These are phyloP conservation scores for Ganaspis sp. DNA, from an alignment of 1,140 invertebrate species.

Conservation along the genomic window DNA sequence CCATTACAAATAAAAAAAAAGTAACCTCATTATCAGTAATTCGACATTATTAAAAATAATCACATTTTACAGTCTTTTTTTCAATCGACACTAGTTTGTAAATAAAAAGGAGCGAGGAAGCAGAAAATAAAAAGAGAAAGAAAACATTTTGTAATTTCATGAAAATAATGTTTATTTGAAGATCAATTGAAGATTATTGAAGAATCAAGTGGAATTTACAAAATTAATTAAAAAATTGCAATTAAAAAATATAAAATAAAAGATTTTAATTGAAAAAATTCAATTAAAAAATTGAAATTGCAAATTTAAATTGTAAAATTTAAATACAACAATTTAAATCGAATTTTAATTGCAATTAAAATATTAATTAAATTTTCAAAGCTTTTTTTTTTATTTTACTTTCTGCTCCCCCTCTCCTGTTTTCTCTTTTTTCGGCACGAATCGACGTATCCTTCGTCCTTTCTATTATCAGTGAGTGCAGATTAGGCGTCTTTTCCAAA, in stretches of 20 bases:
- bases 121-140: not conserved
- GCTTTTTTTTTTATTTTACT: too few species aligned
- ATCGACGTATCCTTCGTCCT: constrained; percentile 33
- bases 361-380: too few species aligned
- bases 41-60: not conserved
- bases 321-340: too few species aligned
- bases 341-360: too few species aligned
- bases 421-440: constrained; percentile 29
- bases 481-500: not conserved
- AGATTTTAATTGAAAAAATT: too few species aligned
- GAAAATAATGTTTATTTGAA: too few species aligned
- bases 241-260: too few species aligned
- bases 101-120: not conserved
- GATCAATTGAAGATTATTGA: too few species aligned
- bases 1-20: not conserved
- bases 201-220: too few species aligned
- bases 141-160: not conserved
- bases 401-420: not conserved
- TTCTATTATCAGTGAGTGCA: constrained; percentile 35
- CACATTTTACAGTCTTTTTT: not conserved
- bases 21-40: not conserved
- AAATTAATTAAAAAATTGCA: too few species aligned
- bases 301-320: too few species aligned
- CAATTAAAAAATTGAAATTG: too few species aligned
- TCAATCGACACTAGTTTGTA: constrained; percentile 4